phyloP scores from a whole-genome alignment of 2,797 vertebrate genomes.

The Poecilia velifera region DNA sequence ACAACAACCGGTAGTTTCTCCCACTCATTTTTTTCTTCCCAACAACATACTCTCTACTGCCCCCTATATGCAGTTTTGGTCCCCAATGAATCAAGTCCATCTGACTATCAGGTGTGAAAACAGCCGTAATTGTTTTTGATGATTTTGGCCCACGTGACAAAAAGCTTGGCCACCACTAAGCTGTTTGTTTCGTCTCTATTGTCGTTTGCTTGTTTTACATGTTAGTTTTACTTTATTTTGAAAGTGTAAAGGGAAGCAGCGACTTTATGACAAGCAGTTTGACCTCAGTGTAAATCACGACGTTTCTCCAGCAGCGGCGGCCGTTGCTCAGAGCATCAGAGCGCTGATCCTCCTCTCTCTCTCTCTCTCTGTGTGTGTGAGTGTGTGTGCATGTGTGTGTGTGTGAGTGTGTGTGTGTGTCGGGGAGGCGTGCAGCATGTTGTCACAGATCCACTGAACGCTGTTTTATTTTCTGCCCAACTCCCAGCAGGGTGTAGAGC shows the following conservation, averaged over 20 bases:
- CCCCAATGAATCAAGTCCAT: too few relatives aligned
- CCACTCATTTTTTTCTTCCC: too few relatives aligned
- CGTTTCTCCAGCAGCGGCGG: slow-evolving; percentile 64
- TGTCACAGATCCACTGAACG: slow-evolving; percentile 59
- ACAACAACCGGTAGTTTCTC: too few relatives aligned
- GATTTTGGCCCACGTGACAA: too few relatives aligned
- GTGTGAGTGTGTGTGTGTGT: slow-evolving; percentile 23
- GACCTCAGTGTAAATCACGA: slow-evolving; percentile 45
- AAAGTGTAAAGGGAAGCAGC: slow-evolving; percentile 15
- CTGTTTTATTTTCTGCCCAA: slow-evolving; percentile 30
- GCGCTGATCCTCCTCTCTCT: slow-evolving; percentile 47
- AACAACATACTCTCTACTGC: too few relatives aligned
- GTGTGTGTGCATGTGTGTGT: background rate
- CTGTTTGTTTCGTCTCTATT: too few relatives aligned
- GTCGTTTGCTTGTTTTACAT: too few relatives aligned
- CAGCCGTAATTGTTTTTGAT: background rate
- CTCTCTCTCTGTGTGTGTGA: background rate
- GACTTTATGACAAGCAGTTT: accelerated
- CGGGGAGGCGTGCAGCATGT: slow-evolving; percentile 63
- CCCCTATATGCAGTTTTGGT: too few relatives aligned
- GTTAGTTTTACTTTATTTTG: slow-evolving; percentile 43
- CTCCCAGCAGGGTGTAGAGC: slow-evolving; percentile 54
- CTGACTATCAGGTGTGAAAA: too few relatives aligned
- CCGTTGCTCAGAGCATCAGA: slow-evolving; percentile 66
- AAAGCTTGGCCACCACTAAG: too few relatives aligned